These are phyloP conservation scores for Machimus rusticus DNA, from an alignment of 2,888 invertebrate genomes.

Conservation along the genomic window DNA sequence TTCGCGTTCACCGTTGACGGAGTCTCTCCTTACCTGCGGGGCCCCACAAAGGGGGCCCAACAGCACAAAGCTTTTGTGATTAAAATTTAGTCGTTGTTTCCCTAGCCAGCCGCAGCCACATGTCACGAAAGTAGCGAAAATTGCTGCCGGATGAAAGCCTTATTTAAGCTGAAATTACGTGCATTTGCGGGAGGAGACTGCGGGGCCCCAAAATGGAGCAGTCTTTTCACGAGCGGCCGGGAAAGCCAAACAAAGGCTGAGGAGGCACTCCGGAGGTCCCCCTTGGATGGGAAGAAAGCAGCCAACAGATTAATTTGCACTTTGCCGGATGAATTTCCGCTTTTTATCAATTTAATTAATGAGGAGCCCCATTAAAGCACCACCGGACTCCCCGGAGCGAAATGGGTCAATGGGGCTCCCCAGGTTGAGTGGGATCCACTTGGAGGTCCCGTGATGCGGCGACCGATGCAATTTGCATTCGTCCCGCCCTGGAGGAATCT, in stretches of 20 bases:
- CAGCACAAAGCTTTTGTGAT: not conserved
- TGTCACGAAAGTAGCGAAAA: not conserved
- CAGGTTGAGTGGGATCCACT: not conserved
- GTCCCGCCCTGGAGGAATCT: not conserved
- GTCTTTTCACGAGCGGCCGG: not conserved
- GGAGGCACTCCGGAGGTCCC: not conserved
- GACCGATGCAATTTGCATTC: not conserved
- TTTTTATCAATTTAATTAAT: conserved; percentile 12
- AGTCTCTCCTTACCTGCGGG: not conserved
- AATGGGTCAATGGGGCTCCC: not conserved
- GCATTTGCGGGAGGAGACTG: not conserved
- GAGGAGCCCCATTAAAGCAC: not conserved
- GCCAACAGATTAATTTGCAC: conserved; percentile 10
- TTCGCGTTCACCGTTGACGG: not conserved
- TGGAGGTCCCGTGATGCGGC: not conserved
- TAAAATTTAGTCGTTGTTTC: not conserved
- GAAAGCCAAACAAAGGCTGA: not conserved
- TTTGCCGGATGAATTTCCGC: conserved; percentile 20
- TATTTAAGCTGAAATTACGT: not conserved
- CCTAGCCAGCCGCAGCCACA: not conserved
- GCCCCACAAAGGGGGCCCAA: not conserved
- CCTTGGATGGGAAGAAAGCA: not conserved
- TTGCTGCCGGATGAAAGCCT: not conserved
- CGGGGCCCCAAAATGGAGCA: not conserved
- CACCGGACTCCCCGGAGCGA: not conserved